These are phyloP conservation scores for Anastatus disparis DNA, from an alignment of 1,140 invertebrate genomes.

Conservation along the genomic window DNA sequence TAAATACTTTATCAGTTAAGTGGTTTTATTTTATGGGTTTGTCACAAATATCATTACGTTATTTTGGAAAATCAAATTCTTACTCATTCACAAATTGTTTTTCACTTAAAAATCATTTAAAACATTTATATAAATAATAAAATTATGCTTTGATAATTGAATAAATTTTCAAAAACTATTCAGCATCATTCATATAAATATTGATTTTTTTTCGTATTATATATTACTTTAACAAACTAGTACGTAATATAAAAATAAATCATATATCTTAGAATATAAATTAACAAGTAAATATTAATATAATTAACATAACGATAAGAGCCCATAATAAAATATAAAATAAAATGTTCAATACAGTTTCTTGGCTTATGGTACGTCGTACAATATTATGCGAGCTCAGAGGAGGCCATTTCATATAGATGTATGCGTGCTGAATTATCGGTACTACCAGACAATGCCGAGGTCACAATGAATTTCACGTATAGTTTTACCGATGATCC, in stretches of 20 bases:
- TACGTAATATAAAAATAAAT: background rate
- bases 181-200: too few relatives aligned
- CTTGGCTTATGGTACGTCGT: constrained; percentile 84
- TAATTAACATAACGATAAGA: background rate
- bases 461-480: constrained; percentile 86
- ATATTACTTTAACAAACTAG: too few relatives aligned
- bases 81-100: too few relatives aligned
- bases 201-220: too few relatives aligned
- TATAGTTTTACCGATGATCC: constrained; percentile 87
- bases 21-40: background rate
- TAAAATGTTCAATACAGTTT: constrained; percentile 74
- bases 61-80: too few relatives aligned
- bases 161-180: too few relatives aligned
- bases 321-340: constrained; percentile 20
- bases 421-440: constrained; percentile 85
- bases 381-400: constrained; percentile 87
- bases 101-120: too few relatives aligned
- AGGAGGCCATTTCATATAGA: constrained; percentile 82
- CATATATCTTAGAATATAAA: background rate
- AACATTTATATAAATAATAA: too few relatives aligned
- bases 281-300: background rate
- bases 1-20: too few relatives aligned
- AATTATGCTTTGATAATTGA: too few relatives aligned
- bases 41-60: background rate
- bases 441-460: constrained; percentile 63